Evolutionary conservation across 2,888 invertebrate genomes (phyloP).

Genomic region (Drosophila colorata): DNA sequence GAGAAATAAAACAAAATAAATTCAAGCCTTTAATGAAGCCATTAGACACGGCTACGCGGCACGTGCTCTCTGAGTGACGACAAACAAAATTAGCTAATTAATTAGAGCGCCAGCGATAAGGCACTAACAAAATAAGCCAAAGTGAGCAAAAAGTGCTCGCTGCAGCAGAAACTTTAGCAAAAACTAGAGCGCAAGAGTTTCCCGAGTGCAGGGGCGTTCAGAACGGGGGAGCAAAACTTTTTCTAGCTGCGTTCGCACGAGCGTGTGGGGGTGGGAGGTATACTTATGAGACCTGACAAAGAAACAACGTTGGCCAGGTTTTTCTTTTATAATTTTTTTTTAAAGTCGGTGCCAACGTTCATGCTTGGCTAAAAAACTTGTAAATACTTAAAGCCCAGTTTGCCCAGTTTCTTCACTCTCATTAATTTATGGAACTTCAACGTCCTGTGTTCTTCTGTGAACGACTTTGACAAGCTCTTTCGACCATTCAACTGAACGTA

Average conservation of each 20-base stretch:
- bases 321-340: slow-evolving; percentile 33
- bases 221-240: neutral
- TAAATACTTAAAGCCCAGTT: neutral
- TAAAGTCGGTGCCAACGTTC: no score
- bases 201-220: neutral
- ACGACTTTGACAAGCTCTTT: neutral
- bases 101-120: slow-evolving; percentile 51
- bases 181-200: slow-evolving; percentile 36
- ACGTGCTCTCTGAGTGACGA: slow-evolving; percentile 49
- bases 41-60: slow-evolving; percentile 34
- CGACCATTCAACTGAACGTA: slow-evolving; percentile 2
- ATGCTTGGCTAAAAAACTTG: slow-evolving; percentile 3
- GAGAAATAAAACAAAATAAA: slow-evolving; percentile 29
- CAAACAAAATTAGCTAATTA: slow-evolving; percentile 70
- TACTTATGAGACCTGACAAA: slow-evolving; percentile 27
- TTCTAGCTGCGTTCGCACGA: neutral
- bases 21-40: slow-evolving; percentile 42
- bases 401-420: no score
- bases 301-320: slow-evolving; percentile 16
- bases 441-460: no score
- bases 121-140: slow-evolving; percentile 28
- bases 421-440: no score
- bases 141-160: slow-evolving; percentile 20
- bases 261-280: slow-evolving; percentile 1
- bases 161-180: slow-evolving; percentile 29